phyloP scores from a whole-genome alignment of 2,113 vertebrate genomes.

The Lanius ludovicianus region DNA sequence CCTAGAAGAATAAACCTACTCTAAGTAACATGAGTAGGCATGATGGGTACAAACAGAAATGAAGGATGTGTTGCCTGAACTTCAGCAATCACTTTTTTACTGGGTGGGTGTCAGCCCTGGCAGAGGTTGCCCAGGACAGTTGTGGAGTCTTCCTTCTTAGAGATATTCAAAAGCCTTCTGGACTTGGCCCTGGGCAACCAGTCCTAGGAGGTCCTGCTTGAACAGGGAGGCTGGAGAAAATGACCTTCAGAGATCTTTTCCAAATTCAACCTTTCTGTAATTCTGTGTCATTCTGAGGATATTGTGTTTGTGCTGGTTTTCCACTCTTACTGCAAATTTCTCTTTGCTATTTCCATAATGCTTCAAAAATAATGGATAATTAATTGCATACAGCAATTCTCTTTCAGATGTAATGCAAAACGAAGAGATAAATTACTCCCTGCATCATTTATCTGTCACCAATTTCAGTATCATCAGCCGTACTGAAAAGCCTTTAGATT shows the following conservation, averaged over 20 bases:
- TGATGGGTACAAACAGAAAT: not conserved
- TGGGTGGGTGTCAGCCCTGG: not conserved
- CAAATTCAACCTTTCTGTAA: not conserved
- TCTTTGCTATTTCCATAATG: not conserved
- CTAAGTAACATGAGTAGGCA: not conserved
- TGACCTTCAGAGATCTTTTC: not conserved
- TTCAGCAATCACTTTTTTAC: not conserved
- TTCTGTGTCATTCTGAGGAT: not conserved
- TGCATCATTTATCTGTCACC: not conserved
- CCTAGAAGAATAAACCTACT: not conserved
- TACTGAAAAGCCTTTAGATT: conserved; percentile 1
- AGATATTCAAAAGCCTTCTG: not conserved
- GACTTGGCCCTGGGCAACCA: not conserved
- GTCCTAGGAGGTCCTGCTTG: not conserved
- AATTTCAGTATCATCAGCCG: not conserved
- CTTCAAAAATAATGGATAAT: not conserved
- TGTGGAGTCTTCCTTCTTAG: not conserved
- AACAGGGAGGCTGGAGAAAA: not conserved
- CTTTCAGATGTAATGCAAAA: not conserved
- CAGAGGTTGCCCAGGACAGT: not conserved
- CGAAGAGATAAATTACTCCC: not conserved
- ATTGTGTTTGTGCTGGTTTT: not conserved
- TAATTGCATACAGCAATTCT: not conserved
- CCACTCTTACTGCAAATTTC: not conserved
- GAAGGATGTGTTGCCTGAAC: fast-evolving